phyloP scores from a whole-genome alignment of 2,113 vertebrate species.

The Myiopsitta monachus region DNA sequence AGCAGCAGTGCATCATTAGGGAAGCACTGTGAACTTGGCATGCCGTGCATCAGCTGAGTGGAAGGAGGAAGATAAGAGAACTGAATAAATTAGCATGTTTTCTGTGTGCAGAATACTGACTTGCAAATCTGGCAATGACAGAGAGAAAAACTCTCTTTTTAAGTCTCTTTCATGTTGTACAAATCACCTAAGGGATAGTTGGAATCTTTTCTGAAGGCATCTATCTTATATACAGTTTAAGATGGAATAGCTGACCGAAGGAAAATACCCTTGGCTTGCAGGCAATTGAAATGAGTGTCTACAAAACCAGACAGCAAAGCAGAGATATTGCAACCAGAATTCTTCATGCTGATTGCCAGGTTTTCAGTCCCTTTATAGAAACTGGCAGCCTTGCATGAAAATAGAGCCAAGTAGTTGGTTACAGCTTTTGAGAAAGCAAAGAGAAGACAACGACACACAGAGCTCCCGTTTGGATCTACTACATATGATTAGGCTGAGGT shows the following conservation, averaged over 20 bases:
- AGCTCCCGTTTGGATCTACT: neutral
- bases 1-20: neutral
- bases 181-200: neutral
- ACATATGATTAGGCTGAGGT: neutral
- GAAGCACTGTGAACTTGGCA: neutral
- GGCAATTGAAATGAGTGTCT: neutral
- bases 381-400: neutral
- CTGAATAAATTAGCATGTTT: neutral
- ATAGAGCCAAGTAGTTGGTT: conserved; percentile 5
- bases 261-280: neutral
- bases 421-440: neutral
- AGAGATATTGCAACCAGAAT: neutral
- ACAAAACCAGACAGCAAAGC: neutral
- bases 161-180: neutral
- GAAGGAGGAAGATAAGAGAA: conserved; percentile 24
- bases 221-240: neutral
- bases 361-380: neutral
- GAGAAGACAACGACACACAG: neutral
- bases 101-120: neutral
- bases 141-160: neutral
- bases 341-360: conserved; percentile 1
- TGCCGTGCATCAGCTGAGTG: neutral
- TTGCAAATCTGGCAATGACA: neutral
- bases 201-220: neutral
- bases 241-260: neutral